Conservation (phyloP, 2,797 vertebrate species). For the Nyctalus aviator region DNA sequence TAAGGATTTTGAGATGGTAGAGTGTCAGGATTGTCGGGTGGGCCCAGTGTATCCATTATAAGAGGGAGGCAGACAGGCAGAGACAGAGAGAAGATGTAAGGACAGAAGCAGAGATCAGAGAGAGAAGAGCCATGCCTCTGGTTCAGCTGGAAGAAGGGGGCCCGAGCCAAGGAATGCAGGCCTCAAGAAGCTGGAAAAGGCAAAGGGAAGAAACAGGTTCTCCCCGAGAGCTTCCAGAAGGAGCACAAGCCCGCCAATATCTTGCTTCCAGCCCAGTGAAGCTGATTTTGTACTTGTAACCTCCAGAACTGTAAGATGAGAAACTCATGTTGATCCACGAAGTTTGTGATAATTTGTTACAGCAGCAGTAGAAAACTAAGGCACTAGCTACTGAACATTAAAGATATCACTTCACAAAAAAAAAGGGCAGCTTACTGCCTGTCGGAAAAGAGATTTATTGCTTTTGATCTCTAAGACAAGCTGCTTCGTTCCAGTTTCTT, state of each 20-base stretch:
- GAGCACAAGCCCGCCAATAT: background rate
- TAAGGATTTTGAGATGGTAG: background rate
- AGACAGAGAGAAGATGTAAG: background rate
- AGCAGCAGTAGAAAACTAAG: background rate
- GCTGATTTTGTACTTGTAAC: background rate
- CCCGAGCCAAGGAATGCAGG: background rate
- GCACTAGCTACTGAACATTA: background rate
- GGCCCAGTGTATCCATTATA: background rate
- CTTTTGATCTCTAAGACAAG: background rate
- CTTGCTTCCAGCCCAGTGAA: background rate
- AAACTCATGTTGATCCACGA: background rate
- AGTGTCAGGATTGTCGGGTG: background rate
- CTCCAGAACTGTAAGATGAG: background rate
- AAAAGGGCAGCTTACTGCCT: background rate
- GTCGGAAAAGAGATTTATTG: slow-evolving; percentile 27
- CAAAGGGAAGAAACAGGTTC: background rate
- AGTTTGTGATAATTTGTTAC: background rate
- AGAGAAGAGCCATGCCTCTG: background rate
- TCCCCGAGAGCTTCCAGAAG: background rate
- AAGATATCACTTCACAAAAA: background rate
- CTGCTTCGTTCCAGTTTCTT: slow-evolving; percentile 58
- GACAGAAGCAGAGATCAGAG: background rate
- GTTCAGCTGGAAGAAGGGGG: background rate
- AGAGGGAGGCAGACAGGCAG: background rate
- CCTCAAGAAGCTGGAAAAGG: background rate